phyloP scores from a whole-genome alignment of 2,113 vertebrate species.

The Apodemus speciosus region DNA sequence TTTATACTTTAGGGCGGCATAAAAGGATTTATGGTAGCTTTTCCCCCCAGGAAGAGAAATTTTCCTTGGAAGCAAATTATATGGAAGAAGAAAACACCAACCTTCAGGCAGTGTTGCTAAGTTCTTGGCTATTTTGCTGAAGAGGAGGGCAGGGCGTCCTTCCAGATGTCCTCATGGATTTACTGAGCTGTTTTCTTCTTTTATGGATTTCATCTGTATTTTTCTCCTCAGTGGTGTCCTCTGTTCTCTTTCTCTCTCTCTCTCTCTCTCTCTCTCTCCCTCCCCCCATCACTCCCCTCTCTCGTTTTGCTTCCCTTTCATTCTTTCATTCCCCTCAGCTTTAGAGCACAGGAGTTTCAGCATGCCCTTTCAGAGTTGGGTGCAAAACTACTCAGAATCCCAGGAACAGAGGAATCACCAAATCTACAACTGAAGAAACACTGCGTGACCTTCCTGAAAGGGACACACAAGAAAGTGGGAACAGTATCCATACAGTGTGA shows the following conservation, averaged over 20 bases:
- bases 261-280: neutral
- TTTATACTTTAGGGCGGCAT: neutral
- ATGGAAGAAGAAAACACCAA: neutral
- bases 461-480: neutral
- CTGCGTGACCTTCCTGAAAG: neutral
- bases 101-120: neutral
- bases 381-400: slow-evolving; percentile 49
- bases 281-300: no score
- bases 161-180: neutral
- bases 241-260: slow-evolving; percentile 1
- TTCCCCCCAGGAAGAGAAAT: slow-evolving; percentile 3
- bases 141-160: neutral
- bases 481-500: neutral
- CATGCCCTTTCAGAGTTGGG: neutral
- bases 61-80: slow-evolving; percentile 18
- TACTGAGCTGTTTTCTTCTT: neutral
- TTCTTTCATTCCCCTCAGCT: neutral
- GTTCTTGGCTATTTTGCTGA: neutral
- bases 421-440: slow-evolving; percentile 40
- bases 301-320: neutral
- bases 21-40: neutral
- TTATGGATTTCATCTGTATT: neutral
- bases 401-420: neutral
- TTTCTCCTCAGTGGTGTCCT: neutral
- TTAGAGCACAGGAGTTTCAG: neutral